Conservation (phyloP, 53 echinoderm and acorn worm species). For the Antedon mediterranea region DNA sequence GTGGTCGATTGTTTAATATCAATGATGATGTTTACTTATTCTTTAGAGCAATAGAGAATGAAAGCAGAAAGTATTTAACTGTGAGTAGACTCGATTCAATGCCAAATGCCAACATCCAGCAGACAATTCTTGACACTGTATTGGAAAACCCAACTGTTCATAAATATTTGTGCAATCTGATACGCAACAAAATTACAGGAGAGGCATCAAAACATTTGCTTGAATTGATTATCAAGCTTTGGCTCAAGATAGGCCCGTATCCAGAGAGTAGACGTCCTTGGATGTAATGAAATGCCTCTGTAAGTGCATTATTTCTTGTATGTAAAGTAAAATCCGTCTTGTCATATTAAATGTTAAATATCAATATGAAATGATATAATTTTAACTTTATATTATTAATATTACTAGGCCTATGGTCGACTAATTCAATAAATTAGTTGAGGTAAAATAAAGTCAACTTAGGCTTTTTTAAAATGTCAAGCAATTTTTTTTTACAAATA, state of each 20-base stretch:
- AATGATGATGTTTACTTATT: slow-evolving; percentile 5
- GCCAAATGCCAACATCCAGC: background rate
- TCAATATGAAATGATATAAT: too few relatives aligned
- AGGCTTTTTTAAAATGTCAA: too few relatives aligned
- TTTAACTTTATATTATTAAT: too few relatives aligned
- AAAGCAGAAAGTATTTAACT: background rate
- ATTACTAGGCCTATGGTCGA: too few relatives aligned
- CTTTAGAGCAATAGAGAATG: slow-evolving; percentile 2
- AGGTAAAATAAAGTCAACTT: too few relatives aligned
- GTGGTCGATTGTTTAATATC: background rate
- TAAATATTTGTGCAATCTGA: slow-evolving; percentile 6
- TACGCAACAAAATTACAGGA: background rate
- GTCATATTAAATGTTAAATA: too few relatives aligned
- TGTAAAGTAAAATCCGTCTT: too few relatives aligned
- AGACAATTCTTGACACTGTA: background rate
- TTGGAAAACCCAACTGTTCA: slow-evolving; percentile 3
- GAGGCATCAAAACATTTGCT: slow-evolving; percentile 3
- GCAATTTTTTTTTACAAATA: too few relatives aligned
- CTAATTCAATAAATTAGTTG: too few relatives aligned
- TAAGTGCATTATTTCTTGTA: too few relatives aligned
- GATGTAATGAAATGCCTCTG: too few relatives aligned
- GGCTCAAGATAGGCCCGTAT: background rate
- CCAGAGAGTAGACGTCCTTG: too few relatives aligned
- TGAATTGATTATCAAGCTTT: background rate
- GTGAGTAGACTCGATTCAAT: background rate